phyloP scores from a whole-genome alignment of 2,888 invertebrate genomes.

The Drosophila tanythrix region DNA sequence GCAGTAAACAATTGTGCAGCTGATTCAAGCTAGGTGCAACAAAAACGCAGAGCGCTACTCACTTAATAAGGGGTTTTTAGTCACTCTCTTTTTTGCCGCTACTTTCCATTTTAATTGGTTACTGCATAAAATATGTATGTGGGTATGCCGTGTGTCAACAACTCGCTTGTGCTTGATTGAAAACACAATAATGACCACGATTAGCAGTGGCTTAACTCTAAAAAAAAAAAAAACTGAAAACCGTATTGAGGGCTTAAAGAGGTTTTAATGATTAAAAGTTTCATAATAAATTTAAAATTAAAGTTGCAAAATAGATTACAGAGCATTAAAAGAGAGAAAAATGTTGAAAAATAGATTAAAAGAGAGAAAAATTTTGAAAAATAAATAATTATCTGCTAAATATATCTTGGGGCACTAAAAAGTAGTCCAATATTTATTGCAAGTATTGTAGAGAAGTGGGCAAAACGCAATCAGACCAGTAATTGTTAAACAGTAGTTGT shows the following conservation, averaged over 20 bases:
- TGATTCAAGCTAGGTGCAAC: slow-evolving; percentile 28
- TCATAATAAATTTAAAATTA: neutral
- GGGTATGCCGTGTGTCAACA: slow-evolving; percentile 11
- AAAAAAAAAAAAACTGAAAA: neutral
- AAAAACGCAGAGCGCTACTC: slow-evolving; percentile 42
- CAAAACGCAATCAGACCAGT: too few relatives aligned
- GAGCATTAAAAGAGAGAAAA: too few relatives aligned
- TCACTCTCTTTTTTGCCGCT: slow-evolving; percentile 5
- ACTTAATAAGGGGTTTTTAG: slow-evolving; percentile 39
- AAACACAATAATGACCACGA: slow-evolving; percentile 12
- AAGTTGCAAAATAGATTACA: neutral
- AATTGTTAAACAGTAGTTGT: neutral
- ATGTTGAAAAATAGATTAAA: too few relatives aligned
- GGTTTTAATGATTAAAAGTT: neutral
- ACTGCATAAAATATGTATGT: slow-evolving; percentile 20
- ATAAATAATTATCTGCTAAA: too few relatives aligned
- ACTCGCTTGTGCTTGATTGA: slow-evolving; percentile 27
- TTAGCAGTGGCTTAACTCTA: neutral
- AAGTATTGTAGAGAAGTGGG: too few relatives aligned
- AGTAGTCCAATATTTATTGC: too few relatives aligned
- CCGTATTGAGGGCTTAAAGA: neutral
- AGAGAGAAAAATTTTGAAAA: too few relatives aligned
- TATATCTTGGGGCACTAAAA: too few relatives aligned
- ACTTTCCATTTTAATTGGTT: slow-evolving; percentile 34
- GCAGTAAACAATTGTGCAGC: slow-evolving; percentile 55